Evolutionary conservation across 2,113 vertebrate genomes (phyloP).

Genomic region (Monarcha castaneiventris): DNA sequence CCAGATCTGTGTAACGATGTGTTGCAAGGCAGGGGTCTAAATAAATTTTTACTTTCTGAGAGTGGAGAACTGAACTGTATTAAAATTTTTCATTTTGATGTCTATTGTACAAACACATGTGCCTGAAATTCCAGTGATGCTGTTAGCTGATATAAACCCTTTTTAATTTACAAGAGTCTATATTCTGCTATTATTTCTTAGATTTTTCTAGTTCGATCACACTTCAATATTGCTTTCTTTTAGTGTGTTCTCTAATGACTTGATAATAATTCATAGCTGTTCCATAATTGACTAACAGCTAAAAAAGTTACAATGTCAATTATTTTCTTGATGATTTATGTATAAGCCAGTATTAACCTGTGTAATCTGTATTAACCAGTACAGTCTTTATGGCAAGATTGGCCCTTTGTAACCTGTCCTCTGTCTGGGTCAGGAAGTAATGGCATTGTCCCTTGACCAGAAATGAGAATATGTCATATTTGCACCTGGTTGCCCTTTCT

Average conservation of each 20-base stretch:
- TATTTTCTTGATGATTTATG: neutral
- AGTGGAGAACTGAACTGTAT: neutral
- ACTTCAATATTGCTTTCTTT: neutral
- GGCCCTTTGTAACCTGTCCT: neutral
- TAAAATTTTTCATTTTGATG: neutral
- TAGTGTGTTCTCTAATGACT: neutral
- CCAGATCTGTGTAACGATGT: neutral
- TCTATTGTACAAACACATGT: accelerated
- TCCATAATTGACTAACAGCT: neutral
- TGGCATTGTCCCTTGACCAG: neutral
- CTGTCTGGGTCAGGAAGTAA: neutral
- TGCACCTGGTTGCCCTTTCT: neutral
- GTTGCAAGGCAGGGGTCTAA: neutral
- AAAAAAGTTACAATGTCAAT: neutral
- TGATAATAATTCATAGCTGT: neutral
- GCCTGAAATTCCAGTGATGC: neutral
- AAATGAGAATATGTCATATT: neutral
- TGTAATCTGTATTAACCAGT: neutral
- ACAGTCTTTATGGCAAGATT: neutral
- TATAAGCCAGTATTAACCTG: neutral
- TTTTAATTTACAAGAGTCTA: neutral
- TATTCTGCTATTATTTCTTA: neutral
- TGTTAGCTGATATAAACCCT: neutral
- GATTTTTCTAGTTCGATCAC: neutral
- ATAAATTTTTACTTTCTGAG: neutral